These are phyloP conservation scores for Gila orcuttii DNA, from an alignment of 2,113 vertebrate genomes.

Conservation along the genomic window DNA sequence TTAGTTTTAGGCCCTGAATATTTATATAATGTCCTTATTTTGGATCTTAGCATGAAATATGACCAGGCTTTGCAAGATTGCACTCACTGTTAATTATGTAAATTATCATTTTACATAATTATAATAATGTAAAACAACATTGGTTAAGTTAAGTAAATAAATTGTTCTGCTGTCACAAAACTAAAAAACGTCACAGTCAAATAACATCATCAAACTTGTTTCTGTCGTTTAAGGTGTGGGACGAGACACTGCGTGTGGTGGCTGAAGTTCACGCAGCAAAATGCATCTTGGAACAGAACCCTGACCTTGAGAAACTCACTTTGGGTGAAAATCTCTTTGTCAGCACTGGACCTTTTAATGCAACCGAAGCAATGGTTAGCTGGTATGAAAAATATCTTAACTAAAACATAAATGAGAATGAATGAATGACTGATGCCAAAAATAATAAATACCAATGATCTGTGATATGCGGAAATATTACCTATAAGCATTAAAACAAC, in stretches of 20 bases:
- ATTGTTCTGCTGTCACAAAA: too few relatives aligned
- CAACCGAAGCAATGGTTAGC: slow-evolving; percentile 58
- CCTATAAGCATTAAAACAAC: too few relatives aligned
- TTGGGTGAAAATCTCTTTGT: slow-evolving; percentile 73
- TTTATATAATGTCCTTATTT: too few relatives aligned
- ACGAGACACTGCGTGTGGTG: slow-evolving; percentile 55
- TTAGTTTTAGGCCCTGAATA: too few relatives aligned
- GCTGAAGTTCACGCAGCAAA: slow-evolving; percentile 68
- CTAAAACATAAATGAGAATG: neutral
- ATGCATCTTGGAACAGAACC: slow-evolving; percentile 76
- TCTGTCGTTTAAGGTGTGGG: slow-evolving; percentile 70
- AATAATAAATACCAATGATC: neutral
- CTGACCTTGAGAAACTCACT: slow-evolving; percentile 42
- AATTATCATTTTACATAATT: too few relatives aligned
- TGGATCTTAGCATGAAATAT: too few relatives aligned
- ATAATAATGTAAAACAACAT: too few relatives aligned
- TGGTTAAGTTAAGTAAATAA: too few relatives aligned
- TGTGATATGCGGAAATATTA: neutral
- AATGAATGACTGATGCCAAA: neutral
- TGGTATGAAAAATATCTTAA: slow-evolving; percentile 71
- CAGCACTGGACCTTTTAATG: slow-evolving; percentile 49
- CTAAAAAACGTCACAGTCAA: neutral
- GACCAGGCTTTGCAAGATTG: too few relatives aligned
- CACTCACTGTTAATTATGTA: too few relatives aligned
- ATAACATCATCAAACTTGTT: neutral